Evolutionary conservation across 2,113 vertebrate genomes (phyloP).

Genomic region (Martes martes): DNA sequence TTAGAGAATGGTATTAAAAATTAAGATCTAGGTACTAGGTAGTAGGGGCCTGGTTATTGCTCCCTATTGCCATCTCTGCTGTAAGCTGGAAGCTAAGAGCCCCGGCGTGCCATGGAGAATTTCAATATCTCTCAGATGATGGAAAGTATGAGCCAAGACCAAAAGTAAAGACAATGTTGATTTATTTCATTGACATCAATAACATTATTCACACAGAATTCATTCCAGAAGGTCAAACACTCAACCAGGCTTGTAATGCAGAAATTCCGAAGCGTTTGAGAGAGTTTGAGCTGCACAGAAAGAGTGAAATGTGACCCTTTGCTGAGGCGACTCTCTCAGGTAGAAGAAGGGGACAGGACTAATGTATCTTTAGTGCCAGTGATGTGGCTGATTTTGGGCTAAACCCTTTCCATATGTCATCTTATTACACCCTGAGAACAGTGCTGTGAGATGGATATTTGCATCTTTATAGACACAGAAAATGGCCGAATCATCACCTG

Average conservation of each 20-base stretch:
- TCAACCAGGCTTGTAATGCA: neutral
- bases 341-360: neutral
- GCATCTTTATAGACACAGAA: neutral
- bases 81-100: neutral
- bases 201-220: slow-evolving; percentile 17
- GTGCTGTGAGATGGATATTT: neutral
- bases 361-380: neutral
- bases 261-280: neutral
- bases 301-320: neutral
- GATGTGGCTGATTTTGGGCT: neutral
- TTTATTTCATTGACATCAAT: slow-evolving; percentile 41
- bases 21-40: neutral
- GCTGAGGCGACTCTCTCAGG: neutral
- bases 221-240: slow-evolving; percentile 35
- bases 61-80: neutral
- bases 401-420: neutral
- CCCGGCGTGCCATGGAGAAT: neutral
- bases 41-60: neutral
- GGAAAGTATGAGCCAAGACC: neutral
- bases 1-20: neutral
- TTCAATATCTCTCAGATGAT: neutral
- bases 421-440: neutral
- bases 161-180: slow-evolving; percentile 28
- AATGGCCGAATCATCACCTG: neutral
- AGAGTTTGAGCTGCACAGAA: neutral